A percentile compares a stretch with the other conserved stretches of the same genome.
Conservation (phyloP, 2,888 invertebrate species). For the Eupithecia vulgata region DNA sequence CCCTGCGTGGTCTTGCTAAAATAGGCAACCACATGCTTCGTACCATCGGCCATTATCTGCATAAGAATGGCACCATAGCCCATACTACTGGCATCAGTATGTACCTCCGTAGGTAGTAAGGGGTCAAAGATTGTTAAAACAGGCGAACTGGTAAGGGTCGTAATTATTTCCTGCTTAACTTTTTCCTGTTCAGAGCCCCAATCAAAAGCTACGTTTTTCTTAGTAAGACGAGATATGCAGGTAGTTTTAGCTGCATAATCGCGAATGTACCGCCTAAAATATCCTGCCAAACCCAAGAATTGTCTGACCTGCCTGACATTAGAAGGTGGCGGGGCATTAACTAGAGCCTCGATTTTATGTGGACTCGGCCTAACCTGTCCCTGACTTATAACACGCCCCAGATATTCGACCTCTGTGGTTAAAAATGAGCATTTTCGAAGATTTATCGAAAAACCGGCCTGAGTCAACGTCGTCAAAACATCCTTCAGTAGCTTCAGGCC, state of each 20-base stretch:
- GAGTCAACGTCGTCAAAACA: neutral
- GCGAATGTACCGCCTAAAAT: conserved; percentile 8
- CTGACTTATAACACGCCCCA: conserved; percentile 28
- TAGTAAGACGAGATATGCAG: conserved; percentile 24
- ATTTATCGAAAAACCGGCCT: neutral
- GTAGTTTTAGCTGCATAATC: neutral
- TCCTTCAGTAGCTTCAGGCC: neutral
- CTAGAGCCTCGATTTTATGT: conserved; percentile 2
- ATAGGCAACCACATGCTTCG: neutral
- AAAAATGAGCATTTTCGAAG: conserved; percentile 26
- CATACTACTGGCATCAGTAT: conserved; percentile 18
- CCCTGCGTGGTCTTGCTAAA: too few relatives aligned
- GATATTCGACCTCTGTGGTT: conserved; percentile 43
- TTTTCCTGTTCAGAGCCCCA: conserved; percentile 31
- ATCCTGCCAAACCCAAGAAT: conserved; percentile 8
- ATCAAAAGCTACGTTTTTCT: conserved; percentile 12
- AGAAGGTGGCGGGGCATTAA: neutral
- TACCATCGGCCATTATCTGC: neutral
- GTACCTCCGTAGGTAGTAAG: neutral
- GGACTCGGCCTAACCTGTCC: conserved; percentile 40
- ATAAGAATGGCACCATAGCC: conserved; percentile 5
- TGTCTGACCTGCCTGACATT: conserved; percentile 10
- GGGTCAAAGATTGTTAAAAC: conserved; percentile 35
- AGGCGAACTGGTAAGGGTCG: conserved; percentile 33
- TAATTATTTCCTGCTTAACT: conserved; percentile 19